phyloP scores from a whole-genome alignment of 2,113 vertebrate genomes.

The Gorsachius goisagi region DNA sequence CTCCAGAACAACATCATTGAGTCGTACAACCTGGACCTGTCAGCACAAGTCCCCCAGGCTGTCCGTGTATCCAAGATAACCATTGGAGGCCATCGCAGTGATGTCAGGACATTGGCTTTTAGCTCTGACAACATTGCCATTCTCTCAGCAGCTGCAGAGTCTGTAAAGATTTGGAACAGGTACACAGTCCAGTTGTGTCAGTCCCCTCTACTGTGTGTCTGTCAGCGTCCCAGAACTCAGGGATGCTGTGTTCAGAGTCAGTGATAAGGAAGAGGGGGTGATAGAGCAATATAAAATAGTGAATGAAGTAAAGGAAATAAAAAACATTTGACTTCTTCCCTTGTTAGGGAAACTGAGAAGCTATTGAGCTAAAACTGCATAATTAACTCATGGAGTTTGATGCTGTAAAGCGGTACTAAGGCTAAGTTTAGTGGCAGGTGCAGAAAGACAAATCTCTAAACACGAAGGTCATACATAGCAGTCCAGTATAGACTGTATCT shows the following conservation, averaged over 20 bases:
- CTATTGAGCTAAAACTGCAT: neutral
- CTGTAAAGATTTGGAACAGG: slow-evolving; percentile 97
- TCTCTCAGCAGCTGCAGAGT: slow-evolving; percentile 91
- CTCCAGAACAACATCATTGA: slow-evolving; percentile 94
- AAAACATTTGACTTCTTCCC: neutral
- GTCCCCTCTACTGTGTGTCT: neutral
- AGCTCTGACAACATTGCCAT: slow-evolving; percentile 96
- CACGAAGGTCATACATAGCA: neutral
- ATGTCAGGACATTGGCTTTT: slow-evolving; percentile 90
- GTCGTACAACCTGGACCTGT: slow-evolving; percentile 75
- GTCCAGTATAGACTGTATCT: neutral
- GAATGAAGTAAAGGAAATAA: neutral
- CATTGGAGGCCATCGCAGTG: slow-evolving; percentile 88
- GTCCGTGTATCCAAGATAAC: slow-evolving; percentile 81
- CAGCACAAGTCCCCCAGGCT: slow-evolving; percentile 63
- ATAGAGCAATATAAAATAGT: neutral
- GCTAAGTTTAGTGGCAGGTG: neutral
- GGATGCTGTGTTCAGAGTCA: neutral
- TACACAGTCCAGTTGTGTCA: neutral
- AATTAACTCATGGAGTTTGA: neutral
- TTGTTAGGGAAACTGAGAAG: neutral
- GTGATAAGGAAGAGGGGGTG: neutral
- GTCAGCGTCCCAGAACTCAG: neutral
- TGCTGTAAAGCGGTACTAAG: neutral
- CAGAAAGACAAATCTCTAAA: neutral